Conservation (phyloP, 2,888 invertebrate species). For the Dastarcus helophoroides region DNA sequence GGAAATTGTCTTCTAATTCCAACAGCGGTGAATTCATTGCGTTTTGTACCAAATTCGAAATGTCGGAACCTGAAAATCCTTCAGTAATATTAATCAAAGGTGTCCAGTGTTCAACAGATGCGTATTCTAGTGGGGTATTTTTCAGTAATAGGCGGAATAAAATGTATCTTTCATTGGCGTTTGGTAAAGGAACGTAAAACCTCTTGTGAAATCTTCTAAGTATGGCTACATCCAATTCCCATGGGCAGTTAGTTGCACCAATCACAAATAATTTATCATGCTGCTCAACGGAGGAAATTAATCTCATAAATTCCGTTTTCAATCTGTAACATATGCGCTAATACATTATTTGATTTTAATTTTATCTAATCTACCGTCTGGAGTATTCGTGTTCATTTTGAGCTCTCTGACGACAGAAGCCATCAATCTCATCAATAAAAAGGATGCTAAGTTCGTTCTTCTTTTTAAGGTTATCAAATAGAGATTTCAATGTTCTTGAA, state of each 20-base stretch:
- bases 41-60: conserved; percentile 37
- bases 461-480: conserved; percentile 26
- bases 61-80: conserved; percentile 45
- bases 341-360: conserved; percentile 2
- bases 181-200: conserved; percentile 44
- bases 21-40: conserved; percentile 39
- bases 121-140: conserved; percentile 18
- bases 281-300: conserved; percentile 37
- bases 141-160: conserved; percentile 26
- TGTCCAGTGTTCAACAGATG: conserved; percentile 30
- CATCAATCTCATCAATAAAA: conserved; percentile 50
- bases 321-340: conserved; percentile 28
- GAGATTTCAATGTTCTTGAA: conserved; percentile 22
- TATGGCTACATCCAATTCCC: conserved; percentile 50
- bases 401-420: conserved; percentile 41
- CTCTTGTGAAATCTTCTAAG: conserved; percentile 44
- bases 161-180: conserved; percentile 23
- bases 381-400: conserved; percentile 40
- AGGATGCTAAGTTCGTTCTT: conserved; percentile 35
- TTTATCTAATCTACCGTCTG: conserved; percentile 29
- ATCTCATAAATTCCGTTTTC: conserved; percentile 45
- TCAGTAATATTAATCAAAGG: conserved; percentile 36
- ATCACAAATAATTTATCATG: conserved; percentile 34
- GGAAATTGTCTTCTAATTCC: conserved; percentile 35
- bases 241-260: conserved; percentile 50